These are phyloP conservation scores for Dromaius novaehollandiae DNA, from an alignment of 2,113 vertebrate genomes.

Conservation along the genomic window DNA sequence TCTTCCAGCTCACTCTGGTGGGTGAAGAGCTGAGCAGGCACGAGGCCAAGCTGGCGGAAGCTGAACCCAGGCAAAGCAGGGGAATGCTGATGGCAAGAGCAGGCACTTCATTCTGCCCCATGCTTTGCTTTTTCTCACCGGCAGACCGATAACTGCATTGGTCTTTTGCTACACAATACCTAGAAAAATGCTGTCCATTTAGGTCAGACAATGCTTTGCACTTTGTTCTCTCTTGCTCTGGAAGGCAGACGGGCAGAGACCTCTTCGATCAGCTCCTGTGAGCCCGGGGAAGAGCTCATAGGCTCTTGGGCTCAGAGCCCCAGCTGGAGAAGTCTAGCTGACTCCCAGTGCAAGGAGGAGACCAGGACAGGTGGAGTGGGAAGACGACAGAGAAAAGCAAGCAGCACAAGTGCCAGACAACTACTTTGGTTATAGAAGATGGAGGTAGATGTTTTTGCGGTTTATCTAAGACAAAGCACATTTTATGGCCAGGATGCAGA, in stretches of 20 bases:
- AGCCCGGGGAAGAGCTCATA: neutral
- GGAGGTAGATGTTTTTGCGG: neutral
- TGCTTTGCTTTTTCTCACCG: neutral
- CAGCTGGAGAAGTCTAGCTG: accelerated
- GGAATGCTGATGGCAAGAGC: neutral
- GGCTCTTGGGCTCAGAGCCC: neutral
- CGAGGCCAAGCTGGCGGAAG: neutral
- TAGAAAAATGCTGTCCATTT: neutral
- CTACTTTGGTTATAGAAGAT: neutral
- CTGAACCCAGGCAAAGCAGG: neutral
- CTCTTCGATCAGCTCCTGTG: neutral
- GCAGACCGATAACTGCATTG: neutral
- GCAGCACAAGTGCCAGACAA: neutral
- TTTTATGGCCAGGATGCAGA: neutral
- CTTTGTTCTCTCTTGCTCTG: neutral
- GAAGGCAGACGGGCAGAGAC: neutral
- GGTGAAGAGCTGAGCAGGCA: neutral
- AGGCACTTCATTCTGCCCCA: neutral
- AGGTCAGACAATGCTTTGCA: neutral
- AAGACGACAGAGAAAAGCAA: neutral
- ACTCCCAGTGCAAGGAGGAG: neutral
- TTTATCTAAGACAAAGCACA: neutral
- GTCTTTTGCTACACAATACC: neutral
- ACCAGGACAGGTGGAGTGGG: neutral
- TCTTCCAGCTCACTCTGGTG: neutral